Conservation (phyloP, 2,113 vertebrate genomes). For the Eulemur macaco region DNA sequence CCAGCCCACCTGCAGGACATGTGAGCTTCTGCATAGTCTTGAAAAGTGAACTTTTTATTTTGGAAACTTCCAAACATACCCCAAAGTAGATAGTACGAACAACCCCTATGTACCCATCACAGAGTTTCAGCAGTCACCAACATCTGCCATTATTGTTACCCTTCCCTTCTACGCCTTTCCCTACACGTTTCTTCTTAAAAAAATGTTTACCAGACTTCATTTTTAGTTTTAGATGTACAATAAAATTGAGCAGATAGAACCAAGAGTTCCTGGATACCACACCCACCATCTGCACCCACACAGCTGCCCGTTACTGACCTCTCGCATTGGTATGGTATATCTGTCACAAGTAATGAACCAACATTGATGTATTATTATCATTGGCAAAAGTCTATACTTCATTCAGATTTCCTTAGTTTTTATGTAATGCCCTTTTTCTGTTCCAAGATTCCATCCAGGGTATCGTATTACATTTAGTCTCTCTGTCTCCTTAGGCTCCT, state of each 20-base stretch:
- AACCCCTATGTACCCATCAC: rapidly evolving
- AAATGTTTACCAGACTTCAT: neutral
- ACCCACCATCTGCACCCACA: neutral
- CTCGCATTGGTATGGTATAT: neutral
- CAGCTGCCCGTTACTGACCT: neutral
- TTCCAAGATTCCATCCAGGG: neutral
- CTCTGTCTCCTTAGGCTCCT: neutral
- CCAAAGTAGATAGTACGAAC: neutral
- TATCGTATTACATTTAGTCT: rapidly evolving
- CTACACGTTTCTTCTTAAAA: neutral
- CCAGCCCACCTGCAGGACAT: neutral
- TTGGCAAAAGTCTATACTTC: neutral
- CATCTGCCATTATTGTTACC: neutral
- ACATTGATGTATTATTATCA: rapidly evolving
- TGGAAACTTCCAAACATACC: neutral
- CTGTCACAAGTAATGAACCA: neutral
- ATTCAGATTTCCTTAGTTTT: neutral
- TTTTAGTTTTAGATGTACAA: neutral
- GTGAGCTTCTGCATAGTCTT: neutral
- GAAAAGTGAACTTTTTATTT: neutral
- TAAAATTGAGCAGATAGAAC: neutral
- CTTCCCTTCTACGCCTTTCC: neutral
- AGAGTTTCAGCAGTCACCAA: neutral
- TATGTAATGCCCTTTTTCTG: neutral
- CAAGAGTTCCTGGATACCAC: neutral